These are phyloP conservation scores for Chymomyza amoena DNA, from an alignment of 2,888 invertebrate genomes.

Conservation along the genomic window DNA sequence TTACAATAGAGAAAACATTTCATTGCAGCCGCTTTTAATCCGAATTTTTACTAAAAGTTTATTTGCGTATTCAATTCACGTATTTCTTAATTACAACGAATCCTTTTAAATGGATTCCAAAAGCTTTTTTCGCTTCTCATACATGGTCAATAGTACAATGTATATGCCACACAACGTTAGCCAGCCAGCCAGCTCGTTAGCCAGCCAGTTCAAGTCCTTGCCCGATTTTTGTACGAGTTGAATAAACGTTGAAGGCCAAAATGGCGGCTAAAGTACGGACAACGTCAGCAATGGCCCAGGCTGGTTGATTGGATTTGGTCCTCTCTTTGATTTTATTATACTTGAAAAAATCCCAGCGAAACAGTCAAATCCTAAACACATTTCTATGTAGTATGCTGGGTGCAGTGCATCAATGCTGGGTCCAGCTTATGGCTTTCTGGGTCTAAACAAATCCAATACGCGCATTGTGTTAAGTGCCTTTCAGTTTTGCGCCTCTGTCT, in stretches of 20 bases:
- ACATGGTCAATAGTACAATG: neutral
- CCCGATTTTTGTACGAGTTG: slow-evolving; percentile 59
- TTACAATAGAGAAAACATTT: slow-evolving; percentile 9
- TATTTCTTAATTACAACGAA: neutral
- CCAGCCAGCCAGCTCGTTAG: slow-evolving; percentile 6
- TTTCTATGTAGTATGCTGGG: neutral
- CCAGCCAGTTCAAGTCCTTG: slow-evolving; percentile 52
- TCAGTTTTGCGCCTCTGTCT: slow-evolving; percentile 43
- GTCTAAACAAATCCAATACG: slow-evolving; percentile 36
- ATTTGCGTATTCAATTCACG: neutral
- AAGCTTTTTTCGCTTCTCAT: neutral
- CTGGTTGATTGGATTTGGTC: neutral
- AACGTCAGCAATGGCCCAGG: slow-evolving; percentile 26
- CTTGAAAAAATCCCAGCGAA: neutral
- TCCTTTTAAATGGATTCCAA: neutral
- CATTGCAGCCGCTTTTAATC: slow-evolving; percentile 1
- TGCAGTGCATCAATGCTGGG: neutral
- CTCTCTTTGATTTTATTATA: neutral
- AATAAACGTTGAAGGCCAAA: slow-evolving; percentile 58
- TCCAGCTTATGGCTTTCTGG: neutral
- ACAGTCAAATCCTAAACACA: neutral
- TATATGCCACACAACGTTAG: neutral
- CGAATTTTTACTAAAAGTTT: neutral
- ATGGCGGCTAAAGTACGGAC: slow-evolving; percentile 12
- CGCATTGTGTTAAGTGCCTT: slow-evolving; percentile 44